A percentile compares a stretch with the other conserved stretches of the same genome.
Conservation (phyloP, 2,888 invertebrate species). For the Chorisops tibialis region DNA sequence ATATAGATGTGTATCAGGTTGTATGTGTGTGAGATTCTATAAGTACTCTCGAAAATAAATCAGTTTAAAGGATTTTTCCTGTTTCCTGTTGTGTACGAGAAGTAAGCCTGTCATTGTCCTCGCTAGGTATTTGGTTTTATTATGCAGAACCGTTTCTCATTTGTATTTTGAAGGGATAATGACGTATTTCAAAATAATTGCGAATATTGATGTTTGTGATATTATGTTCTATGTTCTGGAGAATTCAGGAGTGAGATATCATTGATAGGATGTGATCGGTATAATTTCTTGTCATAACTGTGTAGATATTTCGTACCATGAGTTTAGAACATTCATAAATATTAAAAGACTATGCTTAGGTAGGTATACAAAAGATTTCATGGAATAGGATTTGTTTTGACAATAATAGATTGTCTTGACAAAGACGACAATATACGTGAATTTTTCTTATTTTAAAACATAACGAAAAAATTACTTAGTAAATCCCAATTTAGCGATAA, state of each 20-base stretch:
- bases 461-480: too few species aligned
- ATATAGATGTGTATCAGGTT: not conserved
- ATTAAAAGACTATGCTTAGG: too few species aligned
- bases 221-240: not conserved
- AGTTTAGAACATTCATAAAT: too few species aligned
- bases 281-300: too few species aligned
- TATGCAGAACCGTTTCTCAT: constrained; percentile 3
- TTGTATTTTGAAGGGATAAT: constrained; percentile 24
- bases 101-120: constrained; percentile 25
- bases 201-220: constrained; percentile 22
- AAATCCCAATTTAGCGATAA: too few species aligned
- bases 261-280: too few species aligned
- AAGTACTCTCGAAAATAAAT: constrained; percentile 14
- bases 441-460: too few species aligned
- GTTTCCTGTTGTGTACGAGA: constrained; percentile 22
- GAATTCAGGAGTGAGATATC: constrained; percentile 21
- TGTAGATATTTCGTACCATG: too few species aligned
- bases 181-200: constrained; percentile 26
- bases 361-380: too few species aligned
- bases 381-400: too few species aligned
- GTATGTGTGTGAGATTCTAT: not conserved
- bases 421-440: too few species aligned
- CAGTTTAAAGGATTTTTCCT: constrained; percentile 26
- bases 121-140: not conserved
- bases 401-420: too few species aligned